These are phyloP conservation scores for Diplodus sargus DNA, from an alignment of 2,797 vertebrate genomes.

Conservation along the genomic window DNA sequence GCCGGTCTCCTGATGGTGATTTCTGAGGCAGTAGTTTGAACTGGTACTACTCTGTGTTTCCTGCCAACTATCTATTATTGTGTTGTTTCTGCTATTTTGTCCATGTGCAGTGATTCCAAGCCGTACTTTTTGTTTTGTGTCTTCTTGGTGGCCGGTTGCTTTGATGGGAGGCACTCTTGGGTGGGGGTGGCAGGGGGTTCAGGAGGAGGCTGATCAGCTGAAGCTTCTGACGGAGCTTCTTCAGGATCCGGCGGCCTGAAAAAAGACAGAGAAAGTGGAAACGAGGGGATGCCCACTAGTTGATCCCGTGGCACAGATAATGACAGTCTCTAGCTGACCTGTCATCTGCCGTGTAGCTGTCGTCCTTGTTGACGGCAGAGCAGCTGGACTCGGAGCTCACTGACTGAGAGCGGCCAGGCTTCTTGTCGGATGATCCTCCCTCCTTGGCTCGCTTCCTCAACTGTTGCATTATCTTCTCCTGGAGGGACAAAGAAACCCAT, in stretches of 20 bases:
- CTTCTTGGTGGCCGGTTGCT: slow-evolving; percentile 36
- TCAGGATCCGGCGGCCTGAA: slow-evolving; percentile 56
- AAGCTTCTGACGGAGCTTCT: slow-evolving; percentile 26
- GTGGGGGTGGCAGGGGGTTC: not conserved
- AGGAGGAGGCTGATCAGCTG: slow-evolving; percentile 16
- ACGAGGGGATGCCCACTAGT: not conserved
- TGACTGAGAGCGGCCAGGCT: slow-evolving; percentile 24
- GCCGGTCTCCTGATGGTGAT: too few relatives aligned
- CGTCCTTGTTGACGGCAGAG: slow-evolving; percentile 39
- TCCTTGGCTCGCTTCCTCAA: slow-evolving; percentile 40
- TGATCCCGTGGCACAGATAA: not conserved
- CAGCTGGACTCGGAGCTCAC: slow-evolving; percentile 58
- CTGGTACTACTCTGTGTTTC: not conserved
- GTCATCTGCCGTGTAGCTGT: slow-evolving; percentile 46
- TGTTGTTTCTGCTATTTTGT: not conserved
- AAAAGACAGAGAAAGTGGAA: not conserved
- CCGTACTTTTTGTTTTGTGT: slow-evolving; percentile 60
- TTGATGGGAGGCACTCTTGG: slow-evolving; percentile 29
- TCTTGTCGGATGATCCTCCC: slow-evolving; percentile 39
- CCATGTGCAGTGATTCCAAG: not conserved
- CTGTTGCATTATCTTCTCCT: slow-evolving; percentile 68
- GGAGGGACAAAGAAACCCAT: not conserved
- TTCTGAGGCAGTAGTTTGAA: not conserved
- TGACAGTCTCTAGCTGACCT: slow-evolving; percentile 42
- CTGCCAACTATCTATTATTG: not conserved